Evolutionary conservation across 2,888 invertebrate species (phyloP), one percentile per base, ranked within the genome.

Genomic region (Cheilosia vulpina): DNA sequence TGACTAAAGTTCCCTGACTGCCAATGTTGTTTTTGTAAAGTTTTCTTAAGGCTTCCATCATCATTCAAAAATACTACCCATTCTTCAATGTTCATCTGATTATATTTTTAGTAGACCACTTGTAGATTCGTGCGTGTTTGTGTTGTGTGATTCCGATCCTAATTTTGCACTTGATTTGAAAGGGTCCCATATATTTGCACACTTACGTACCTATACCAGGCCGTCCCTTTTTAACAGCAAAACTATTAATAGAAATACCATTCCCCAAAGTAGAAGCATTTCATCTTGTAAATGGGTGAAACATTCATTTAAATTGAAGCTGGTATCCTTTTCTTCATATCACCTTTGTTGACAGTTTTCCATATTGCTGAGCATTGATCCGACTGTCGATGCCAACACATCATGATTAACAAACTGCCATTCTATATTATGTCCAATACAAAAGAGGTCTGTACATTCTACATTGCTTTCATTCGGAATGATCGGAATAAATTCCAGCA

Each of bases 281-380:
- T 19, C 52, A 13, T 13, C 52, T 52, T 27, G 4, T 15, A 15
- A 53, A 53, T 53, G 24, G 15, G 21, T 21, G 52, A 24, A 52
- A 21, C 52, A 53, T 53, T 53, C 6, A 31, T 2, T 7, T 31
- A 9, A 27, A 55, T 6, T 27, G 31, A 31, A 31, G n/a, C 17
- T 3, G 55, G 9, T 34, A n/a, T 34, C 55, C 31, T 31, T 55
- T 55, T 34, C 55, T 55, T 55, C n/a, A 27, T 41, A 38, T 38
- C 19, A 21, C 34, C 57, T 57, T 34, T 38, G 34, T 41, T 58
- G 38, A 58, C 38, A 38, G 34, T 38, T 58, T 58, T 58, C 57
- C 57, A 58, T 58, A 38, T 58, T 58, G 38, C 13, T 58, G 57
- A 58, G 38, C 57, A 58, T 38, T 21, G 57, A 58, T 58, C 21